A percentile compares a stretch with the other conserved stretches of the same genome.
phyloP scores from a whole-genome alignment of 2,113 vertebrate species.

The Litocranius walleri region DNA sequence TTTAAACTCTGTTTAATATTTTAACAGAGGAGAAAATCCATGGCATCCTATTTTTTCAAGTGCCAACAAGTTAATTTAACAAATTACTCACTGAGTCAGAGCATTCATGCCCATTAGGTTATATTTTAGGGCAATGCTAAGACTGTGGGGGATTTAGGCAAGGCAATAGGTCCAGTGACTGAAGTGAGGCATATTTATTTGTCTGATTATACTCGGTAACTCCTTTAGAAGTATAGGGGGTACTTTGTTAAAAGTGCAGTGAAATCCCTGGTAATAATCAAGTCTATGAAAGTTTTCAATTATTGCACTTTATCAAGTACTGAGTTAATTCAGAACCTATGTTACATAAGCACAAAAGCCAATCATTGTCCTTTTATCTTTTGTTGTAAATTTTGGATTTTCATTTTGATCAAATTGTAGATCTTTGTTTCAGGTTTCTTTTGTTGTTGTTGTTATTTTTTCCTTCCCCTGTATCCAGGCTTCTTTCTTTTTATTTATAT shows the following conservation, averaged over 20 bases:
- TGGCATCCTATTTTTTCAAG: neutral
- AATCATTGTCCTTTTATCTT: neutral
- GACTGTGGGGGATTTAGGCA: neutral
- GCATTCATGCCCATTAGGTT: neutral
- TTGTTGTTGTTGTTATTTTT: neutral
- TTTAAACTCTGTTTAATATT: neutral
- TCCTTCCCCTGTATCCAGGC: neutral
- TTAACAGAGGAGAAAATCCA: neutral
- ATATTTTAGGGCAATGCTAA: neutral
- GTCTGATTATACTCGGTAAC: neutral
- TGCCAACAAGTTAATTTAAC: neutral
- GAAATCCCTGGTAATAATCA: neutral
- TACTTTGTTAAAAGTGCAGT: neutral
- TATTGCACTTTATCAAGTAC: neutral
- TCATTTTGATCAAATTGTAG: neutral
- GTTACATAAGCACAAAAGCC: neutral
- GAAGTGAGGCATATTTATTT: neutral
- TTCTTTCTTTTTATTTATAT: neutral
- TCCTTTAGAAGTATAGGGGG: neutral
- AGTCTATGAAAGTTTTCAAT: neutral
- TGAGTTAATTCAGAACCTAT: slow-evolving; percentile 3
- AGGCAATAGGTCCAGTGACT: neutral
- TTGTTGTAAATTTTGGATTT: slow-evolving; percentile 2
- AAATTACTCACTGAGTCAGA: neutral
- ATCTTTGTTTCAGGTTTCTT: neutral